Evolutionary conservation across 2,113 vertebrate genomes (phyloP).

Genomic region (Diphyllodes magnificus): DNA sequence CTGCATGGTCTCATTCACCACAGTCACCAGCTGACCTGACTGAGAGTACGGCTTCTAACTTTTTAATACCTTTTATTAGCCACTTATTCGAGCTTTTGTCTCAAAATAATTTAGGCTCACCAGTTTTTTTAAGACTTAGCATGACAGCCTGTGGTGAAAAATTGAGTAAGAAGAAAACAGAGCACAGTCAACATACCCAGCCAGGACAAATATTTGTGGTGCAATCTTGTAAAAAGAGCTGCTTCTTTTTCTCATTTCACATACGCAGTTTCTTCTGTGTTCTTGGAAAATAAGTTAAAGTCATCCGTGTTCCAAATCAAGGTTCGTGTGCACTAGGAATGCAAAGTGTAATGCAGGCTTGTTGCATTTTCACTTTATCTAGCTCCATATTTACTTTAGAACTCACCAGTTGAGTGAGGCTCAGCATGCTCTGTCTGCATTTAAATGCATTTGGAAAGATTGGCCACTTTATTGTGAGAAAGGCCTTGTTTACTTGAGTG

Average conservation of each 20-base stretch:
- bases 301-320: background rate
- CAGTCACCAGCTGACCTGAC: background rate
- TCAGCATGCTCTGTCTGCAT: background rate
- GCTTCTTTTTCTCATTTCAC: background rate
- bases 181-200: background rate
- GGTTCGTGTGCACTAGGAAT: background rate
- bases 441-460: constrained; percentile 52
- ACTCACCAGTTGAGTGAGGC: background rate
- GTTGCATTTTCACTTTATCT: background rate
- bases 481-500: constrained; percentile 70
- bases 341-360: background rate
- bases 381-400: background rate
- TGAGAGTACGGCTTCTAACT: background rate
- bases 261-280: background rate
- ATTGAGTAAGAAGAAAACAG: background rate
- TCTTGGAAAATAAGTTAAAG: background rate
- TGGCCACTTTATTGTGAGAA: constrained; percentile 67
- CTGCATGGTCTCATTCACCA: background rate
- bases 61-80: background rate
- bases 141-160: background rate
- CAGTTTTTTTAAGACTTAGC: background rate
- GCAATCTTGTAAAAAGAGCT: background rate
- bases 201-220: background rate
- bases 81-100: background rate
- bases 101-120: background rate